Evolutionary conservation across 2,113 vertebrate species (phyloP).

Genomic region (Dascyllus trimaculatus): DNA sequence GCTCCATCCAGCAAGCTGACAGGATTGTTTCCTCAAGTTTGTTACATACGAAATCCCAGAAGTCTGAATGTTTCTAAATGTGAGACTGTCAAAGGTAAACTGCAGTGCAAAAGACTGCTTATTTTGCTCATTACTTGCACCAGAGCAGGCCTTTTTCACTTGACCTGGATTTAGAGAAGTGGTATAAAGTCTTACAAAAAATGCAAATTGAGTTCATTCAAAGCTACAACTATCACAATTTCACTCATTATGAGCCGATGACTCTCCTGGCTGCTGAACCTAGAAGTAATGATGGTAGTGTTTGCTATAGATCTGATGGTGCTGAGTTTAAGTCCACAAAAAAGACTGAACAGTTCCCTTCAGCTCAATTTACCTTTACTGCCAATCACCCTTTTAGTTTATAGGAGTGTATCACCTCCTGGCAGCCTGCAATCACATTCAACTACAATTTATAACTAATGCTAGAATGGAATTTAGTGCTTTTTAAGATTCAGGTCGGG

Average conservation of each 20-base stretch:
- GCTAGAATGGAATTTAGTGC: neutral
- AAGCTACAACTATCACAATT: neutral
- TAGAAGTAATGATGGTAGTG: neutral
- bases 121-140: too few species aligned
- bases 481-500: neutral
- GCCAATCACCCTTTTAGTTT: neutral
- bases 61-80: too few species aligned
- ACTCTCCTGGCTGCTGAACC: neutral
- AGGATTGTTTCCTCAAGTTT: too few species aligned
- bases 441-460: neutral
- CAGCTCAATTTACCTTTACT: neutral
- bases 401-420: neutral
- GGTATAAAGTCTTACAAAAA: neutral
- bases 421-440: neutral
- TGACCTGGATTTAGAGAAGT: conserved; percentile 4
- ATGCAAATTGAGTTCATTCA: neutral
- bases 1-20: too few species aligned
- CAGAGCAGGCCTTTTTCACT: neutral
- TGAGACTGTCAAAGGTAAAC: too few species aligned
- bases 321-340: neutral
- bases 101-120: too few species aligned
- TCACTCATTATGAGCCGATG: neutral
- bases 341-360: neutral
- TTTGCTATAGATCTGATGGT: neutral
- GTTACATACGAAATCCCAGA: too few species aligned